Conservation (phyloP, 37 sponge, comb jelly and placozoan species). For the Aplysina aerophoba region DNA sequence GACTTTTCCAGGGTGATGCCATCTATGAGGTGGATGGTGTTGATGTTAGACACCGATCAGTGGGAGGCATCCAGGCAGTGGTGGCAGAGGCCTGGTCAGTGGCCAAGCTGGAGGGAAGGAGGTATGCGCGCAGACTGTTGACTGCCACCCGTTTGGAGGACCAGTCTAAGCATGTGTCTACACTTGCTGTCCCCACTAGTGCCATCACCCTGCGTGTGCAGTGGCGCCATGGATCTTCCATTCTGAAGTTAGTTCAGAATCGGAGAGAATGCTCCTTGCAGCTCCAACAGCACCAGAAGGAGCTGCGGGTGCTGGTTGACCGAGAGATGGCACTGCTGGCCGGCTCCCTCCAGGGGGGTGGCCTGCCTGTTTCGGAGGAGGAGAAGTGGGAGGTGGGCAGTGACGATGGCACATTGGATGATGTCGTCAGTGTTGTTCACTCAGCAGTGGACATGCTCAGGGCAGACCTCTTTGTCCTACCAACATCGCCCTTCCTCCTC, state of each 20-base stretch:
- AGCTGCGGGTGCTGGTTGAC: background rate
- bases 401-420: background rate
- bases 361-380: background rate
- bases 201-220: background rate
- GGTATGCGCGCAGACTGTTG: background rate
- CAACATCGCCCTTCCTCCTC: background rate
- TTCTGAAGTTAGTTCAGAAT: background rate
- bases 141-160: background rate
- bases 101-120: background rate
- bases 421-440: background rate
- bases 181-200: background rate
- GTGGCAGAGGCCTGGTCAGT: background rate
- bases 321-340: background rate
- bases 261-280: background rate
- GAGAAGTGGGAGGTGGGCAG: background rate
- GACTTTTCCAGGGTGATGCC: constrained; percentile 16
- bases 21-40: background rate
- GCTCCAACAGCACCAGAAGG: background rate
- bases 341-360: too few species aligned
- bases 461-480: constrained; percentile 2
- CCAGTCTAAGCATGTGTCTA: background rate
- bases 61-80: background rate
- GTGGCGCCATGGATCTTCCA: background rate
- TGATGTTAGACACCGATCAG: background rate
- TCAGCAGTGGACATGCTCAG: background rate